Base-by-base conservation (phyloP, 2,797 vertebrate species). In the Rhodeus uyekii region DNA sequence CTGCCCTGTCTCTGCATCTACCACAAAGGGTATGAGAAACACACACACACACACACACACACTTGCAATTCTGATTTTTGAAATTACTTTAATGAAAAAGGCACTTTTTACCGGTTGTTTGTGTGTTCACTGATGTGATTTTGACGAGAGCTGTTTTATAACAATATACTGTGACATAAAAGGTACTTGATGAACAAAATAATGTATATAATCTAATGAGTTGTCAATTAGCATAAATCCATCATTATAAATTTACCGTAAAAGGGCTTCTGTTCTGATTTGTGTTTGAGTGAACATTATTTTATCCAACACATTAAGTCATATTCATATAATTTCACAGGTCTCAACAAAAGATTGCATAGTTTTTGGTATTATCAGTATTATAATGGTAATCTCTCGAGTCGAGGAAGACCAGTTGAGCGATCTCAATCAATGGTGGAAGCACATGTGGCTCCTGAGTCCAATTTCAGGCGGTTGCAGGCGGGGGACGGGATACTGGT, bases 1-100 rank as follows among this genome's bases (percentile, higher is more conserved):
- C 39, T 3, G 39, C 2, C 39, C 39, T 39, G 39, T 39, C 39
- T 99, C 89, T 99, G 98, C 89, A 96, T 99, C 94, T 99, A 99
- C 88, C 98, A 99, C 90, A 99, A 99, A 95, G 95, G 96, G 97
- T 96, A 93, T 94, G 89, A 67, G 24, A 55, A 13, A 16, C 5
- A 46, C 44, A 16, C 44, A 18, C 14, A 5, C 44, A 46, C 1
- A 18, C 10, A 63, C 18, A 12, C 76, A 68, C 38, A 34, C 7
- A 32, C 42, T 48, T 69, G 18, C 5, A 13, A 13, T 60, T 4
- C 27, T 8, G 0, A 55, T 13, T 32, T 55, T 58, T 0, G n/a
- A n/a, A n/a, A 0, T 32, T 29, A 22, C 14, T 22, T 19, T 13
- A 19, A 27, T 19, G 7, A 3, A 78, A 50, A 36, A 19, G 53